phyloP scores from a whole-genome alignment of 1,140 invertebrate genomes.

The Nomia melanderi region DNA sequence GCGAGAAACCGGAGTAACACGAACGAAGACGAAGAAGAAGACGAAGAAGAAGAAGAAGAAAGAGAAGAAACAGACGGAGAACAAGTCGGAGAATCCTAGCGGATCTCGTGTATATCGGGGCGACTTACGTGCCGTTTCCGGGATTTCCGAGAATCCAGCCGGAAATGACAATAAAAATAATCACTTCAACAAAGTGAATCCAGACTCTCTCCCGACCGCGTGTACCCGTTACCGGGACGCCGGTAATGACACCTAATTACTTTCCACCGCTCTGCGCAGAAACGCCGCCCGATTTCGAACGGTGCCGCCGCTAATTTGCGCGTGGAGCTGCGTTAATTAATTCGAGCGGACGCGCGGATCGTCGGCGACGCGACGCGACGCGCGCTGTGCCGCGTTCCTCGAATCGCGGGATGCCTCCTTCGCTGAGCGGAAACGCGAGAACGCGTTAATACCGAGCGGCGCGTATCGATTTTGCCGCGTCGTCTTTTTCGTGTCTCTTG shows the following conservation, averaged over 20 bases:
- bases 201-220: constrained; percentile 53
- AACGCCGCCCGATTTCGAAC: constrained; percentile 67
- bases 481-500: too few species aligned
- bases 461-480: too few species aligned
- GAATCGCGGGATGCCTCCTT: neutral
- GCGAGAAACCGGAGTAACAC: too few species aligned
- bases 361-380: neutral
- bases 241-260: constrained; percentile 80
- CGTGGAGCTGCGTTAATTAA: constrained; percentile 61
- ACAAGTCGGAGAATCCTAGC: constrained; percentile 44
- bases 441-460: neutral
- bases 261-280: constrained; percentile 75
- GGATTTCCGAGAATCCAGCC: constrained; percentile 79
- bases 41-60: neutral
- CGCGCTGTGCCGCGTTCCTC: neutral
- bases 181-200: constrained; percentile 78
- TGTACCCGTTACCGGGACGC: constrained; percentile 57
- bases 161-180: constrained; percentile 82
- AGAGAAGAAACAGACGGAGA: neutral
- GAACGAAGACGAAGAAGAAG: neutral
- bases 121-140: constrained; percentile 70
- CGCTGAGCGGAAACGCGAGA: neutral
- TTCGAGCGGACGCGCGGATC: constrained; percentile 19
- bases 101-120: constrained; percentile 71
- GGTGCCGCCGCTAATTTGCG: constrained; percentile 57